Evolutionary conservation across 2,113 vertebrate species (phyloP).

Genomic region (Oenanthe oenanthe): DNA sequence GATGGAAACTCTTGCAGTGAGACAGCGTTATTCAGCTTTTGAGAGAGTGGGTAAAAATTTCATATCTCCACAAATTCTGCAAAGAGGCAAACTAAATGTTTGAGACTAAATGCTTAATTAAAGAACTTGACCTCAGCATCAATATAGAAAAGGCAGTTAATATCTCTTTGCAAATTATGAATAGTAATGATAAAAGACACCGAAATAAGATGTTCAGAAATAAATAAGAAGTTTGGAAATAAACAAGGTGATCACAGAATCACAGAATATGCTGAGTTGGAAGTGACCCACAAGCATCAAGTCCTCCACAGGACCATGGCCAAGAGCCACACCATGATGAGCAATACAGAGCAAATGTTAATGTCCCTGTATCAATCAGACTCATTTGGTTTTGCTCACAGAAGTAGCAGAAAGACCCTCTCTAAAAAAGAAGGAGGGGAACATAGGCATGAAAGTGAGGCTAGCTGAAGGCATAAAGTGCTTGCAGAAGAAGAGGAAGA

Average conservation of each 20-base stretch:
- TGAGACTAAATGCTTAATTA: background rate
- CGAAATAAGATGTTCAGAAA: background rate
- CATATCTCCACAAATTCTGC: background rate
- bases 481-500: background rate
- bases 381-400: background rate
- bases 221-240: background rate
- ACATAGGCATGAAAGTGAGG: background rate
- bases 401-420: background rate
- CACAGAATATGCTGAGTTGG: background rate
- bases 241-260: background rate
- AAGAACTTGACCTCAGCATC: background rate
- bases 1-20: background rate
- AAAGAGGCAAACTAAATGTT: background rate
- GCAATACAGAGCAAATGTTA: background rate
- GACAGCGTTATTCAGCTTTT: background rate
- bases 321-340: background rate
- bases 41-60: background rate
- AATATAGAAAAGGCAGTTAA: background rate
- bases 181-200: background rate
- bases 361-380: rapidly evolving
- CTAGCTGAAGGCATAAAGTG: background rate
- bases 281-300: background rate
- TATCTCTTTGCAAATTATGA: background rate
- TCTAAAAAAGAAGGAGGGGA: background rate
- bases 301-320: background rate